phyloP scores from a whole-genome alignment of 2,888 invertebrate genomes.

The Chorisops tibialis region DNA sequence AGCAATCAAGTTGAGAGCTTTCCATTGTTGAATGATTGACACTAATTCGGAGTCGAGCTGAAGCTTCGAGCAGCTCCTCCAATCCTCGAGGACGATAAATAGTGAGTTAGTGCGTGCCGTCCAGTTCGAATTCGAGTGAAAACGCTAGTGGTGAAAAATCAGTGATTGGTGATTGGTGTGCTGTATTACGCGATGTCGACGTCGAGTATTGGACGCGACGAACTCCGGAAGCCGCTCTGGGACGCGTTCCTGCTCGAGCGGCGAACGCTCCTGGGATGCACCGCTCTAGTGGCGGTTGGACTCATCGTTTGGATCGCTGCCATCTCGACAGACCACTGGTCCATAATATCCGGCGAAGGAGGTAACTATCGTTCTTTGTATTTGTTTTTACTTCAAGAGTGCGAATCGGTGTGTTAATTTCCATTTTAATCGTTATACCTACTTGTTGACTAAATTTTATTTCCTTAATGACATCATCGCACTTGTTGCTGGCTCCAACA shows the following conservation, averaged over 20 bases:
- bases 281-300: slow-evolving; percentile 62
- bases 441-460: slow-evolving; percentile 2
- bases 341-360: slow-evolving; percentile 54
- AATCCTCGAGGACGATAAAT: neutral
- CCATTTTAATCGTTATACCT: too few relatives aligned
- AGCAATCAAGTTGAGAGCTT: too few relatives aligned
- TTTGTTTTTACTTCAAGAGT: too few relatives aligned
- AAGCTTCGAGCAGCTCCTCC: too few relatives aligned
- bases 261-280: slow-evolving; percentile 68
- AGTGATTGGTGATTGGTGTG: neutral
- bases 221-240: slow-evolving; percentile 58
- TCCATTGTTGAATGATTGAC: too few relatives aligned
- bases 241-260: slow-evolving; percentile 67
- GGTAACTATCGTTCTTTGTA: slow-evolving; percentile 37
- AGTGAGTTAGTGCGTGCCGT: slow-evolving; percentile 10
- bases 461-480: slow-evolving; percentile 23
- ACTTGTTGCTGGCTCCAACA: slow-evolving; percentile 16
- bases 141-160: neutral
- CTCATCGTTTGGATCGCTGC: slow-evolving; percentile 70
- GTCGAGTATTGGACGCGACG: slow-evolving; percentile 62
- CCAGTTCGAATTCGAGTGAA: slow-evolving; percentile 8
- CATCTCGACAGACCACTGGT: slow-evolving; percentile 73
- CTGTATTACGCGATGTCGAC: slow-evolving; percentile 54
- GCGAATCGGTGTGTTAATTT: too few relatives aligned
- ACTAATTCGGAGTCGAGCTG: too few relatives aligned